Base-by-base conservation (phyloP, 2,888 invertebrate species). In the Eupithecia pulchellata region DNA sequence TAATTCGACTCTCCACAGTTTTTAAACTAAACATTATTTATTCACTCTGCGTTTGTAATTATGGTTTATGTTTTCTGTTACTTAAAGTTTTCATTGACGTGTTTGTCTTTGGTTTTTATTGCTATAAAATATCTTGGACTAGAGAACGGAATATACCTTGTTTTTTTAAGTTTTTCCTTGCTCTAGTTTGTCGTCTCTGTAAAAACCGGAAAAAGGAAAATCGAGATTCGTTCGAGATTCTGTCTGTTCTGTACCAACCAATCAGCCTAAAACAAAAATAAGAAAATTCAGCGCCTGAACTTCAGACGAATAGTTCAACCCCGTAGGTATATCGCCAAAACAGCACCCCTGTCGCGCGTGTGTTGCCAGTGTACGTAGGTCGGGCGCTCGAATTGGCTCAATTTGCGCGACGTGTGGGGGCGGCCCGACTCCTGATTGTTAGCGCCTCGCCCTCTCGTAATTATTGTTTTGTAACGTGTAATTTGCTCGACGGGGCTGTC, bases 381-480 rank as follows among this genome's bases (percentile, higher is more conserved):
- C 66, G 66, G 62, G 42, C 63, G 63, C 72, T 32, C 32, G 78
- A 81, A 91, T 91, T 92, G 87, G 84, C 91, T 85, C 86, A 91
- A 92, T 91, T 91, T 89, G 85, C 76, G 75, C 73, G 75, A 79
- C 78, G 78, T 77, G 80, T 76, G 74, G 75, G 75, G 74, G 77
- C 61, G 75, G 75, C 78, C 69, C 52, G 73, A 69, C 76, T 75
- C 68, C 69, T 69, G 82, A 84, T 83, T 85, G 86, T 83, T 82
- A 82, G 75, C 82, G 71, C 70, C 75, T 71, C 64, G 69, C 80
- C 79, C 81, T 78, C 76, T 78, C 76, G 78, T 78, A 76, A 76
- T 80, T 81, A 83, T 80, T 82, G 80, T 81, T 75, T 77, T 75
- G 71, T 72, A 75, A 79, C 78, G 77, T 77, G 76, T 79, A 79